phyloP scores from a whole-genome alignment of 2,888 invertebrate genomes.

The Asteroscopus sphinx region DNA sequence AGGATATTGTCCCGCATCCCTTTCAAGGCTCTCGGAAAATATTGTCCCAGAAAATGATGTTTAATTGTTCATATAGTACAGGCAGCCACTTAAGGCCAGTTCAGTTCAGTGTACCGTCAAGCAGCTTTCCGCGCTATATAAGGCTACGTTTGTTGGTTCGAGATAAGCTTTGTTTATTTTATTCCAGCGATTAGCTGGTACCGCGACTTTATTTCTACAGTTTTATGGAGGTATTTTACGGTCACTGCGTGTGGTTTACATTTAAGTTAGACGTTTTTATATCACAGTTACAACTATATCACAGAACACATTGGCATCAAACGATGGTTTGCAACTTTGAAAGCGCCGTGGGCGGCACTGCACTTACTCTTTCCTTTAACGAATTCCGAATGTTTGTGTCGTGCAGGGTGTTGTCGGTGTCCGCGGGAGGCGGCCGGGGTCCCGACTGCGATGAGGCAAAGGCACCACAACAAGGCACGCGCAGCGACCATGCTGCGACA shows the following conservation, averaged over 20 bases:
- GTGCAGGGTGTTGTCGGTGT: slow-evolving; percentile 76
- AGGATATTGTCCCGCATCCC: slow-evolving; percentile 63
- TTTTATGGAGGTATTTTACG: slow-evolving; percentile 63
- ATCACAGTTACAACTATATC: slow-evolving; percentile 49
- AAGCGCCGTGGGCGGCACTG: slow-evolving; percentile 66
- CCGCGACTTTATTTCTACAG: slow-evolving; percentile 62
- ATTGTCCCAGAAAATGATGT: slow-evolving; percentile 63
- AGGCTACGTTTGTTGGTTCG: slow-evolving; percentile 74
- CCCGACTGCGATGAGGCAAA: slow-evolving; percentile 75
- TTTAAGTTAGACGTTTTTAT: slow-evolving; percentile 45
- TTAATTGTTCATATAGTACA: slow-evolving; percentile 65
- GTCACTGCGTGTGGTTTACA: slow-evolving; percentile 53
- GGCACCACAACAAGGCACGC: slow-evolving; percentile 81
- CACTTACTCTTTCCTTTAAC: slow-evolving; percentile 95
- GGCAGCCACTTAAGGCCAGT: slow-evolving; percentile 60
- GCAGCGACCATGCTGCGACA: slow-evolving; percentile 87
- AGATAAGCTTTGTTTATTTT: slow-evolving; percentile 85
- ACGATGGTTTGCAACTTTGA: slow-evolving; percentile 47
- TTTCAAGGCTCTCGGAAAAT: slow-evolving; percentile 59
- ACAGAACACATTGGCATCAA: slow-evolving; percentile 52
- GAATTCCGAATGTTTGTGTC: slow-evolving; percentile 91
- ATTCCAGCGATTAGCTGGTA: slow-evolving; percentile 73
- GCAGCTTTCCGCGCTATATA: slow-evolving; percentile 76
- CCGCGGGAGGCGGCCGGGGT: slow-evolving; percentile 71
- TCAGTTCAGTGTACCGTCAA: slow-evolving; percentile 67